A percentile compares a stretch with the other conserved stretches of the same genome.
These are phyloP conservation scores for Mayetiola destructor DNA, from an alignment of 2,888 invertebrate species.

Conservation along the genomic window DNA sequence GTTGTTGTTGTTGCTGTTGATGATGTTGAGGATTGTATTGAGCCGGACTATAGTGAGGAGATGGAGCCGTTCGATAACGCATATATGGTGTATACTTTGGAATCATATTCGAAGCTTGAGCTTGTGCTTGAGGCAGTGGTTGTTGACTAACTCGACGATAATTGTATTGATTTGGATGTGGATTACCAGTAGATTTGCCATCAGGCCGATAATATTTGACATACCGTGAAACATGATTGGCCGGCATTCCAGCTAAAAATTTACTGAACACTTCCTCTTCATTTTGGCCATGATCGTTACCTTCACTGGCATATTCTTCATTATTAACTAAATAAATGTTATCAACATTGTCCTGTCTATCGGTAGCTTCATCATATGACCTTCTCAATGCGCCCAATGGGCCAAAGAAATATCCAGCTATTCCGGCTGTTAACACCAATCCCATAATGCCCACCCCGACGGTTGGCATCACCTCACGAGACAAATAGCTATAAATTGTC, in stretches of 20 bases:
- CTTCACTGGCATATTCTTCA: constrained; percentile 44
- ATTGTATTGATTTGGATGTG: constrained; percentile 4
- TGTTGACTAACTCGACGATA: constrained; percentile 7
- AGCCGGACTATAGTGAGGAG: background rate
- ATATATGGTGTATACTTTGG: constrained; percentile 36
- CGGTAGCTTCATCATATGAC: constrained; percentile 42
- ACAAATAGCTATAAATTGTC: constrained; percentile 61
- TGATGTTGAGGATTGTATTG: constrained; percentile 22
- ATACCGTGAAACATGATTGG: constrained; percentile 28
- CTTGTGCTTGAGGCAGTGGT: constrained; percentile 29
- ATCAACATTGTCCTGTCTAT: constrained; percentile 40
- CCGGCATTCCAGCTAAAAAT: constrained; percentile 55
- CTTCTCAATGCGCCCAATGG: constrained; percentile 54
- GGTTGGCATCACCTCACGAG: constrained; percentile 66
- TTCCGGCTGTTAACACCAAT: constrained; percentile 54
- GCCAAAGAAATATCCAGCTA: constrained; percentile 59
- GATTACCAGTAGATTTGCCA: no score
- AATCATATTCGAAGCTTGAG: constrained; percentile 32
- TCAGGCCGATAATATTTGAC: constrained; percentile 24
- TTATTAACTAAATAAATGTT: constrained; percentile 51
- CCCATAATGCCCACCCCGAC: constrained; percentile 65
- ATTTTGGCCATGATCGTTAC: constrained; percentile 49
- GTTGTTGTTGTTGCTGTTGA: background rate
- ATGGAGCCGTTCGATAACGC: constrained; percentile 35
- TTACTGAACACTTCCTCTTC: constrained; percentile 66